Conservation (phyloP, 2,113 vertebrate species). For the Pogona vitticeps region DNA sequence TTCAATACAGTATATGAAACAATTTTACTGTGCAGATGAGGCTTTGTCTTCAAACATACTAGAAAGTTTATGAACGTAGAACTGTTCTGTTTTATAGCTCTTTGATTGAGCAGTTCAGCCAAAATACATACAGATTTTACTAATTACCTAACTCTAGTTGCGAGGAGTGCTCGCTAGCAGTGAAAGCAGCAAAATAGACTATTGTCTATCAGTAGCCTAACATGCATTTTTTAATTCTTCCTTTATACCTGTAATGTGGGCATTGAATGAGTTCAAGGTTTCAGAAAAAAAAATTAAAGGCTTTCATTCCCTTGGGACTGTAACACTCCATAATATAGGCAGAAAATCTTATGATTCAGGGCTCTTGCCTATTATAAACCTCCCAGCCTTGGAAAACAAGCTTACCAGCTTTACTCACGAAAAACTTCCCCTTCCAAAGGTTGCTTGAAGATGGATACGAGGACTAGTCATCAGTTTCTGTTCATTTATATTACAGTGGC, state of each 20-base stretch:
- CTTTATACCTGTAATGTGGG: not conserved
- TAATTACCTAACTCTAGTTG: not conserved
- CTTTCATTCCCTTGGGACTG: not conserved
- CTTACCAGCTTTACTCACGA: too few relatives aligned
- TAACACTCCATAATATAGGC: not conserved
- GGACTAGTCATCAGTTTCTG: too few relatives aligned
- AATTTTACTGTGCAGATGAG: not conserved
- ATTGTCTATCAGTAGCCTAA: not conserved
- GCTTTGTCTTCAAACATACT: not conserved
- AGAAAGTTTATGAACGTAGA: not conserved
- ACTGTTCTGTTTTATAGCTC: too few relatives aligned
- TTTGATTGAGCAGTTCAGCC: not conserved
- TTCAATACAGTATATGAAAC: not conserved
- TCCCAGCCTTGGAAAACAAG: too few relatives aligned
- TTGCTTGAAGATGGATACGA: too few relatives aligned
- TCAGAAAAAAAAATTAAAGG: not conserved
- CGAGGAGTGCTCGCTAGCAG: not conserved
- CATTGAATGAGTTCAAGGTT: not conserved
- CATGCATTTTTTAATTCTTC: too few relatives aligned
- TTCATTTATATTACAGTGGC: too few relatives aligned
- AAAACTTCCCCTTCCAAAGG: too few relatives aligned
- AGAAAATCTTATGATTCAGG: not conserved
- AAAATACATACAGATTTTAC: not conserved
- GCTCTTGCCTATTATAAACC: too few relatives aligned
- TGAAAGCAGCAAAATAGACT: not conserved